Conservation (phyloP, 2,797 vertebrate species). For the Silurus aristotelis region DNA sequence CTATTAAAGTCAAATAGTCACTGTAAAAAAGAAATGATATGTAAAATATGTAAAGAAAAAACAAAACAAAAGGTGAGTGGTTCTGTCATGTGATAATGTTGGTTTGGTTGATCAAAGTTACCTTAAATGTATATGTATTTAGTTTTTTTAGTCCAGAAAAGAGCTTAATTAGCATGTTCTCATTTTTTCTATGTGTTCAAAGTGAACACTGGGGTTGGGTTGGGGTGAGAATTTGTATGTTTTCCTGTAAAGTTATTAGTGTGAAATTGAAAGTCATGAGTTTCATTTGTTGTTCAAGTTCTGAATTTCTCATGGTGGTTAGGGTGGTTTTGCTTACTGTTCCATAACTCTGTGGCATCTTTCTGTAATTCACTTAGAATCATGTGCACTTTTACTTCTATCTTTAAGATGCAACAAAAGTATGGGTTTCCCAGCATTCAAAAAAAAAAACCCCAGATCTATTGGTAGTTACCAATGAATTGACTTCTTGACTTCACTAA, state of each 20-base stretch:
- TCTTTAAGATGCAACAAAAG: background rate
- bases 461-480: background rate
- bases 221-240: no score
- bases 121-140: background rate
- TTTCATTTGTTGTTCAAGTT: background rate
- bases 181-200: background rate
- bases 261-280: background rate
- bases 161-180: background rate
- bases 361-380: background rate
- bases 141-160: background rate
- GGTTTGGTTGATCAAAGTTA: background rate
- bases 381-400: background rate
- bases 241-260: background rate
- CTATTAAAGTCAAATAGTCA: background rate
- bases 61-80: background rate
- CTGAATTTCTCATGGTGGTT: background rate
- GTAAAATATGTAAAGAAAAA: background rate
- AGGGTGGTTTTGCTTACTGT: background rate
- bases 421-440: no score
- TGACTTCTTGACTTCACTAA: no score
- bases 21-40: background rate
- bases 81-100: background rate
- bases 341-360: background rate
- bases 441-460: background rate
- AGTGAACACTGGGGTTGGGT: background rate